Evolutionary conservation across 2,113 vertebrate species (phyloP).

Genomic region (Indicator indicator): DNA sequence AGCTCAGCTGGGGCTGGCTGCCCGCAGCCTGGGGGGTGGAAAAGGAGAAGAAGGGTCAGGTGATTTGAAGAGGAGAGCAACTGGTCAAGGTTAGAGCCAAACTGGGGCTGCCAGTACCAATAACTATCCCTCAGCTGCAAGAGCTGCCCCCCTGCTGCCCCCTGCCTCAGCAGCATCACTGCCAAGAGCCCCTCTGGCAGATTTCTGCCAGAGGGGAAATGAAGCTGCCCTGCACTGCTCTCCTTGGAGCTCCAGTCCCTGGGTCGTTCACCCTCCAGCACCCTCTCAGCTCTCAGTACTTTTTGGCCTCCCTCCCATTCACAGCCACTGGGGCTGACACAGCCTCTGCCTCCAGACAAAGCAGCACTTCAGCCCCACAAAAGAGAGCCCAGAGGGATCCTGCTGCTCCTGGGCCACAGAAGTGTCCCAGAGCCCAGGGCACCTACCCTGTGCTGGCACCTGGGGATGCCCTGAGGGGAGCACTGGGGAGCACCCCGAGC

Average conservation of each 20-base stretch:
- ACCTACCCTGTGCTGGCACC: fast-evolving
- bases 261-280: not conserved
- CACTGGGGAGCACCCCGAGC: fast-evolving
- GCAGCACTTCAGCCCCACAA: not conserved
- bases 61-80: not conserved
- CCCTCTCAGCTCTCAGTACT: not conserved
- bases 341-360: conserved; percentile 31
- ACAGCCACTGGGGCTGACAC: not conserved
- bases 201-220: not conserved
- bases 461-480: fast-evolving
- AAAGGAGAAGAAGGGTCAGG: not conserved
- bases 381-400: not conserved
- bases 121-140: not conserved
- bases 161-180: not conserved
- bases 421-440: not conserved
- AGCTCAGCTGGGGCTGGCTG: fast-evolving
- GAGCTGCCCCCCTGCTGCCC: not conserved
- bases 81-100: not conserved
- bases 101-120: fast-evolving
- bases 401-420: fast-evolving
- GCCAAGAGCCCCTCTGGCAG: not conserved
- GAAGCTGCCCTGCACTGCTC: not conserved
- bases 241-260: not conserved
- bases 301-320: not conserved
- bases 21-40: not conserved